Evolutionary conservation across 1,140 invertebrate species (phyloP).

Genomic region (Dufourea novaeangliae): DNA sequence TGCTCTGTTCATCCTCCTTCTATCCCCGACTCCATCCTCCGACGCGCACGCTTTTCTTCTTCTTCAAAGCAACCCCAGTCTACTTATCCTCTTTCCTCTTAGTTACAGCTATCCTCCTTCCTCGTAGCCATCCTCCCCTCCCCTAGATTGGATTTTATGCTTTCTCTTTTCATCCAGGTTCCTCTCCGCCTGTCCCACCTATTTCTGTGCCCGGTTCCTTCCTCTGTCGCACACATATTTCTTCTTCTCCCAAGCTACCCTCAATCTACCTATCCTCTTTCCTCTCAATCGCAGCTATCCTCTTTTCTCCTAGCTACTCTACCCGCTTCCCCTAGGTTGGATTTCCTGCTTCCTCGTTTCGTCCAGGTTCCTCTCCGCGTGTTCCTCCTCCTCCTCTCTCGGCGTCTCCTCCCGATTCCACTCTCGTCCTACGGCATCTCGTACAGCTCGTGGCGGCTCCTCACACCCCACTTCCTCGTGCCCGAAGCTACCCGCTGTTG

Average conservation of each 20-base stretch:
- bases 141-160: no score
- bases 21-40: no score
- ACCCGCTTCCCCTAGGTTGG: not conserved
- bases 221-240: not conserved
- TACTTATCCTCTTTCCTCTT: no score
- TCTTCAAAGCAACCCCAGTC: no score
- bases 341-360: not conserved
- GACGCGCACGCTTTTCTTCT: no score
- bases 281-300: no score
- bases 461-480: not conserved
- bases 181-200: no score
- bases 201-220: not conserved
- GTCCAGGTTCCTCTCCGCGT: not conserved
- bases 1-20: not conserved
- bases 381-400: not conserved
- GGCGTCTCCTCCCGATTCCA: not conserved
- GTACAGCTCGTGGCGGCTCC: not conserved
- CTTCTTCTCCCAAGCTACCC: not conserved
- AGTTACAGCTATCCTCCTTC: no score
- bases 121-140: no score
- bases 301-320: no score
- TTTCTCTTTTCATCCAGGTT: no score
- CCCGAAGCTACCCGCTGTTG: slow-evolving; percentile 35
- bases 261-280: no score
- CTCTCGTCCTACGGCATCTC: not conserved